These are phyloP conservation scores for Danio albolineatus DNA, from an alignment of 2,797 vertebrate genomes.

Conservation along the genomic window DNA sequence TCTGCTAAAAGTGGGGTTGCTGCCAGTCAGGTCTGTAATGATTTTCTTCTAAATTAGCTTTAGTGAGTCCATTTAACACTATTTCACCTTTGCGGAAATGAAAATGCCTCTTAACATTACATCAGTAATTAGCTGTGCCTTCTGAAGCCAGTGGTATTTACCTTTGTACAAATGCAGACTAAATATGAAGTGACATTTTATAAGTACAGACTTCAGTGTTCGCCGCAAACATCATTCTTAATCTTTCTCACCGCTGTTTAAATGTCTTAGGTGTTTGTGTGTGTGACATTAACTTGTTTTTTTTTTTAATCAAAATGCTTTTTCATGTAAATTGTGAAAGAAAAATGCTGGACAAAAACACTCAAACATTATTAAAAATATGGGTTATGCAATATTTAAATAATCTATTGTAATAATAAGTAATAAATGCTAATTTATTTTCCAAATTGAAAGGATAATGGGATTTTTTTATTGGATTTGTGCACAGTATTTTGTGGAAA, in stretches of 20 bases:
- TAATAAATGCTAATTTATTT: not conserved
- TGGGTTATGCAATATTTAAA: not conserved
- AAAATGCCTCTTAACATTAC: not conserved
- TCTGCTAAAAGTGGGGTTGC: not conserved
- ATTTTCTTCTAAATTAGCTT: constrained; percentile 7
- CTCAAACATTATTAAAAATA: not conserved
- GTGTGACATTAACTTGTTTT: not conserved
- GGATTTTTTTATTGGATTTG: too few relatives aligned
- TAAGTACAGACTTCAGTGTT: not conserved
- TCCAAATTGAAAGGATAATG: not conserved
- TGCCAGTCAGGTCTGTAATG: not conserved
- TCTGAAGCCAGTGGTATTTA: constrained; percentile 18
- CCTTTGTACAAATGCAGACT: not conserved
- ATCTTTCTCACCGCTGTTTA: not conserved
- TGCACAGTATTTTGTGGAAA: too few relatives aligned
- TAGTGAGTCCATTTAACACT: not conserved
- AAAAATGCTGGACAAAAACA: not conserved
- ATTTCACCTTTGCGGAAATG: not conserved
- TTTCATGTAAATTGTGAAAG: not conserved
- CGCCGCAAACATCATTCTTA: not conserved
- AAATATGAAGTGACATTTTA: constrained; percentile 9
- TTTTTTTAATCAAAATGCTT: too few relatives aligned
- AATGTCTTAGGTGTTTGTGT: not conserved
- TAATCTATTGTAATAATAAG: not conserved
- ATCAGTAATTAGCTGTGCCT: not conserved